Evolutionary conservation across 2,888 invertebrate species (phyloP).

Genomic region (Melinaea marsaeus): DNA sequence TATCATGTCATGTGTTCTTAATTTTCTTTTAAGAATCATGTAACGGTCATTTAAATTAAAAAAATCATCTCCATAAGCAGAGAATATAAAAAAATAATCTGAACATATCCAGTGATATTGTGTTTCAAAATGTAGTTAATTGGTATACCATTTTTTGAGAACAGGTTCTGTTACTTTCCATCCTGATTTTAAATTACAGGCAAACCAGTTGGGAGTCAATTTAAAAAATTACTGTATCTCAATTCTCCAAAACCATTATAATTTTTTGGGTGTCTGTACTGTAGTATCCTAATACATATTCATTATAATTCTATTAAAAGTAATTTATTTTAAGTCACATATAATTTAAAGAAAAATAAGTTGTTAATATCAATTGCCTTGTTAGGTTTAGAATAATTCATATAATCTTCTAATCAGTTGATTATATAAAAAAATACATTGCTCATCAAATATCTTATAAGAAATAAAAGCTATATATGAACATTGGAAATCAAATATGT

Average conservation of each 20-base stretch:
- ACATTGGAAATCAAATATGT: background rate
- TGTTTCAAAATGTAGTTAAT: constrained; percentile 15
- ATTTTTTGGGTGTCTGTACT: background rate
- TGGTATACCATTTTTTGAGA: constrained; percentile 16
- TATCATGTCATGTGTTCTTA: no score
- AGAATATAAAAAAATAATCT: background rate
- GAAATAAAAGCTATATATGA: background rate
- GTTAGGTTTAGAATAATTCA: no score
- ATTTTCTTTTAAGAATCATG: no score
- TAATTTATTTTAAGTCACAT: background rate
- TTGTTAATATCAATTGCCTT: no score
- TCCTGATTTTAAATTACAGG: constrained; percentile 15
- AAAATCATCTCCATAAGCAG: no score
- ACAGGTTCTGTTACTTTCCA: constrained; percentile 28
- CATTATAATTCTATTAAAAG: background rate
- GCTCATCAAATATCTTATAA: no score
- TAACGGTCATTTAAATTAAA: no score
- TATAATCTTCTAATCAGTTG: no score
- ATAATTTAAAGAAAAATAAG: background rate
- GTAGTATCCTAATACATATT: background rate
- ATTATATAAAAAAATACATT: no score
- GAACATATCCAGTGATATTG: background rate
- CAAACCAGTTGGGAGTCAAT: constrained; percentile 24
- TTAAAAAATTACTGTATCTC: background rate
- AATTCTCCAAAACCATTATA: background rate